These are phyloP conservation scores for Hemithea aestivaria DNA, from an alignment of 2,888 invertebrate genomes.

Conservation along the genomic window DNA sequence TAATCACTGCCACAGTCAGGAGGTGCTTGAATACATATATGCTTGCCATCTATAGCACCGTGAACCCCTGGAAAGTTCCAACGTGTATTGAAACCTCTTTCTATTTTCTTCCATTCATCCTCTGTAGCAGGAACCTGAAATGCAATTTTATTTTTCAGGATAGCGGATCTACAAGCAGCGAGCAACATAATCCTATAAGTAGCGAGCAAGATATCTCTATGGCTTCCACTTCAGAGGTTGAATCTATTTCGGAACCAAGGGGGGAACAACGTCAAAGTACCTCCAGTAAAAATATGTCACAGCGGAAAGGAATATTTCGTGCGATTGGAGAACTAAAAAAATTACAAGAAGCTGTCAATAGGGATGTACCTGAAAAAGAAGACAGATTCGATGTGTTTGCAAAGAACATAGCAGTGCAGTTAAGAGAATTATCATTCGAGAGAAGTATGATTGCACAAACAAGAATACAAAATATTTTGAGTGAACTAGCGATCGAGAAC, in stretches of 20 bases:
- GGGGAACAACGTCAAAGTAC: conserved; percentile 17
- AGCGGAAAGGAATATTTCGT: conserved; percentile 21
- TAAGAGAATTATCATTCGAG: conserved; percentile 20
- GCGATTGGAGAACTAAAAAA: conserved; percentile 19
- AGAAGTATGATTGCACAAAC: conserved; percentile 19
- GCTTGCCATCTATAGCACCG: conserved; percentile 18
- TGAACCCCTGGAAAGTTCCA: conserved; percentile 13
- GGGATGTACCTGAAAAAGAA: conserved; percentile 22
- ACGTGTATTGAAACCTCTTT: conserved; percentile 7
- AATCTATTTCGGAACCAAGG: conserved; percentile 17
- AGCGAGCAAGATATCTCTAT: conserved; percentile 16
- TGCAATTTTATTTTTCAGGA: conserved; percentile 12
- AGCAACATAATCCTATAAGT: conserved; percentile 18
- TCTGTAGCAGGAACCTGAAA: conserved; percentile 12
- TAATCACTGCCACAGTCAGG: conserved; percentile 17
- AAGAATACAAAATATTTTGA: conserved; percentile 19
- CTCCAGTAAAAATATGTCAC: conserved; percentile 13
- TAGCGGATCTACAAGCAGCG: conserved; percentile 16
- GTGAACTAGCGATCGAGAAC: conserved; percentile 13
- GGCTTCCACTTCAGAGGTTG: conserved; percentile 18
- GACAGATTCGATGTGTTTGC: conserved; percentile 22
- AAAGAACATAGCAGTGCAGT: conserved; percentile 20
- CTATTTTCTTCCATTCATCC: conserved; percentile 9
- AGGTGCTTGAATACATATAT: conserved; percentile 18
- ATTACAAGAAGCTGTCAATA: conserved; percentile 23